Evolutionary conservation across 1,140 invertebrate genomes (phyloP).

Genomic region (Matsumurasca onukii): DNA sequence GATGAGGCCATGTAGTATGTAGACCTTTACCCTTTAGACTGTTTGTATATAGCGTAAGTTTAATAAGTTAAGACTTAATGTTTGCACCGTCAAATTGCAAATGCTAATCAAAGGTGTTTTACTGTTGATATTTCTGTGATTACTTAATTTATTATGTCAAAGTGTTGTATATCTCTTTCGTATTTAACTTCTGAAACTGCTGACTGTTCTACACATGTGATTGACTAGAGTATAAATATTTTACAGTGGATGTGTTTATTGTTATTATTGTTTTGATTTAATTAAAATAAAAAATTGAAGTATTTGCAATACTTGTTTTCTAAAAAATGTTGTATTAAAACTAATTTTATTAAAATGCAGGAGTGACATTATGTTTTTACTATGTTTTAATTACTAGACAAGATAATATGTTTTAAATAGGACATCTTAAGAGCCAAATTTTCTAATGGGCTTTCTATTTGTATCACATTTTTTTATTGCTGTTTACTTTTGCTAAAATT

Average conservation of each 20-base stretch:
- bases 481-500: no score
- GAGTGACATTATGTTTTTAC: no score
- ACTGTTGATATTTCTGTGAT: slow-evolving; percentile 5
- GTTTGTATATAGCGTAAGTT: slow-evolving; percentile 40
- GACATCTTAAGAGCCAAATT: no score
- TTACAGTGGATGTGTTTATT: background rate
- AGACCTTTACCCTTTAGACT: slow-evolving; percentile 35
- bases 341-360: no score
- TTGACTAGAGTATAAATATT: background rate
- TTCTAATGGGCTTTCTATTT: no score
- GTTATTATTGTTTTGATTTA: background rate
- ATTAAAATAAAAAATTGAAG: background rate
- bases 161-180: background rate
- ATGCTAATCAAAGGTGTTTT: slow-evolving; percentile 33
- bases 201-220: background rate
- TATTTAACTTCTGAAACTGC: background rate
- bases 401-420: no score
- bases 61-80: slow-evolving; percentile 36
- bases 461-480: no score
- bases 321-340: background rate
- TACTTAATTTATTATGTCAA: slow-evolving; percentile 9
- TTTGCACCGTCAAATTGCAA: slow-evolving; percentile 39
- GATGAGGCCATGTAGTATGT: slow-evolving; percentile 42
- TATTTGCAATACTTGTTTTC: background rate
- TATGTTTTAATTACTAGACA: no score